Conservation (phyloP, 2,113 vertebrate species). For the Dasyornis broadbenti region DNA sequence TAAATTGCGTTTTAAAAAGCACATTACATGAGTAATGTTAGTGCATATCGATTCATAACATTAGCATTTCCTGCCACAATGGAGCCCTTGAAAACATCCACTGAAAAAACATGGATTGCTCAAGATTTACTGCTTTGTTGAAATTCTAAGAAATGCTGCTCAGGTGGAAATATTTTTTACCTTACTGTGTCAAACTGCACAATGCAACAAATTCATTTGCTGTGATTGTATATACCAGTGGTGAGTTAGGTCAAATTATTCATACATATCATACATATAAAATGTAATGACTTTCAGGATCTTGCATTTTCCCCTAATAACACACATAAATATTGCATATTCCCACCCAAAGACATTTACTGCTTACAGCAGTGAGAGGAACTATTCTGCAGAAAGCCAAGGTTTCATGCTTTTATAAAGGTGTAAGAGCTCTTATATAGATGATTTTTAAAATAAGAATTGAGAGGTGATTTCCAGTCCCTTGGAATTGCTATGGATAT, state of each 20-base stretch:
- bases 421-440: neutral
- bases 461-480: neutral
- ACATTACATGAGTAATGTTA: neutral
- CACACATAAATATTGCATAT: neutral
- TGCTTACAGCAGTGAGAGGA: neutral
- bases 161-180: neutral
- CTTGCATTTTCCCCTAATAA: neutral
- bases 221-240: neutral
- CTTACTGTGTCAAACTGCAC: neutral
- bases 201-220: neutral
- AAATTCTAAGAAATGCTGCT: neutral
- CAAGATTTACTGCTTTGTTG: neutral
- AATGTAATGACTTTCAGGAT: neutral
- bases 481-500: neutral
- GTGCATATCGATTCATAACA: neutral
- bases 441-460: constrained; percentile 36
- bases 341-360: neutral
- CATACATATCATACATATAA: neutral
- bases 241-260: neutral
- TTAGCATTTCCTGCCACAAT: neutral
- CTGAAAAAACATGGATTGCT: neutral
- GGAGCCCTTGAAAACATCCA: neutral
- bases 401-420: neutral
- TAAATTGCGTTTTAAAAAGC: neutral
- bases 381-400: neutral